These are phyloP conservation scores for Phortica magna DNA, from an alignment of 2,888 invertebrate species.

Conservation along the genomic window DNA sequence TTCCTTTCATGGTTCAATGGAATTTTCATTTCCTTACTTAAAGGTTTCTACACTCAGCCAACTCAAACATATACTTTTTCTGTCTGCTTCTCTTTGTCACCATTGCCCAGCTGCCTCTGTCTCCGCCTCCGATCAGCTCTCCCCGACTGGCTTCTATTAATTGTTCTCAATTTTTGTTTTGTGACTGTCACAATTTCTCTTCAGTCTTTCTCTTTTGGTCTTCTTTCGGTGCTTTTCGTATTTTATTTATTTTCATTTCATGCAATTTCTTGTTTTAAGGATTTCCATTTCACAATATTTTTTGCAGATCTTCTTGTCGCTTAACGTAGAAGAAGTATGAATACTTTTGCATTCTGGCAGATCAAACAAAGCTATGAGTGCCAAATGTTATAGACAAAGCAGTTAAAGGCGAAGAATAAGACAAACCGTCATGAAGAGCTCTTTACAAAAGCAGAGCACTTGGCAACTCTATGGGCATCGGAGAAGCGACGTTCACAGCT, in stretches of 20 bases:
- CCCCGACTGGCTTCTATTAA: slow-evolving; percentile 66
- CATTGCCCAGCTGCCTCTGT: slow-evolving; percentile 32
- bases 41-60: slow-evolving; percentile 45
- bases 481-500: too few relatives aligned
- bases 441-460: too few relatives aligned
- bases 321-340: background rate
- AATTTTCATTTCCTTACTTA: slow-evolving; percentile 61
- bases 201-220: background rate
- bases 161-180: slow-evolving; percentile 66
- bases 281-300: background rate
- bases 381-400: too few relatives aligned
- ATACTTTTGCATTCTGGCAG: too few relatives aligned
- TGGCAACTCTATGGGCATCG: too few relatives aligned
- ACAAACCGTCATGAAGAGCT: too few relatives aligned
- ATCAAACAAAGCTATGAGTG: too few relatives aligned
- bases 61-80: slow-evolving; percentile 52
- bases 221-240: background rate
- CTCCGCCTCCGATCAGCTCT: too few relatives aligned
- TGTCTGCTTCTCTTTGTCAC: slow-evolving; percentile 54
- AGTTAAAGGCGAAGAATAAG: too few relatives aligned
- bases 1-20: slow-evolving; percentile 61
- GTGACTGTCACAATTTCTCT: slow-evolving; percentile 41
- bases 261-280: slow-evolving; percentile 13
- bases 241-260: background rate
- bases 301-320: background rate